A percentile compares a stretch with the other conserved stretches of the same genome.
These are phyloP conservation scores for Chiloscyllium plagiosum DNA, from an alignment of 2,113 vertebrate genomes.

Conservation along the genomic window DNA sequence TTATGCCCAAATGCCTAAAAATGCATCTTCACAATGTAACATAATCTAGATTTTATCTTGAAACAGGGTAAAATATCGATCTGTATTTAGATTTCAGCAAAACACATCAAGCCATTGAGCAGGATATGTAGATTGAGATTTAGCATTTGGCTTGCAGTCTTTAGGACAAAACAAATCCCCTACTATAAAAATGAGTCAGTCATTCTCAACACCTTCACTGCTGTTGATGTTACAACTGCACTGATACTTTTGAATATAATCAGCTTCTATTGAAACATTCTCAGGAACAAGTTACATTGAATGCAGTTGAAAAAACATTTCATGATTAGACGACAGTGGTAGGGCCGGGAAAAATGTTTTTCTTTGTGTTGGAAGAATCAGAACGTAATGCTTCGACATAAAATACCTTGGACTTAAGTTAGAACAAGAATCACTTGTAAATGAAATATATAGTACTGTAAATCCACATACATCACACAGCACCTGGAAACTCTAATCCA, in stretches of 20 bases:
- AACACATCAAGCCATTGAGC: background rate
- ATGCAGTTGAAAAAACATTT: background rate
- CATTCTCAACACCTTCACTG: background rate
- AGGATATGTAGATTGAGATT: background rate
- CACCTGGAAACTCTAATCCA: background rate
- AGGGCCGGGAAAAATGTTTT: background rate
- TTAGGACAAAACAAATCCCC: background rate
- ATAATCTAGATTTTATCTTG: background rate
- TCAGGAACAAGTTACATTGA: background rate
- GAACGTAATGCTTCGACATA: background rate
- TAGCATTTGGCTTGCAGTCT: background rate
- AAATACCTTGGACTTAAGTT: background rate
- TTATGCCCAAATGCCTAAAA: background rate
- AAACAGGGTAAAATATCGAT: background rate
- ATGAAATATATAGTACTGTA: background rate
- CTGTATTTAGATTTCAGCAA: background rate
- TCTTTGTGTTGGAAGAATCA: background rate
- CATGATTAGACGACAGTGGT: background rate
- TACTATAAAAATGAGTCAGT: background rate
- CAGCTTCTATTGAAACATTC: background rate
- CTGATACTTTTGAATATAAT: background rate
- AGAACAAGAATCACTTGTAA: background rate
- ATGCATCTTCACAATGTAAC: background rate
- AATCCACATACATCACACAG: background rate
- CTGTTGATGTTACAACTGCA: background rate